Evolutionary conservation across 2,797 vertebrate genomes (phyloP), one percentile per base, ranked within the genome.

Genomic region (Brachyalestes nurse): DNA sequence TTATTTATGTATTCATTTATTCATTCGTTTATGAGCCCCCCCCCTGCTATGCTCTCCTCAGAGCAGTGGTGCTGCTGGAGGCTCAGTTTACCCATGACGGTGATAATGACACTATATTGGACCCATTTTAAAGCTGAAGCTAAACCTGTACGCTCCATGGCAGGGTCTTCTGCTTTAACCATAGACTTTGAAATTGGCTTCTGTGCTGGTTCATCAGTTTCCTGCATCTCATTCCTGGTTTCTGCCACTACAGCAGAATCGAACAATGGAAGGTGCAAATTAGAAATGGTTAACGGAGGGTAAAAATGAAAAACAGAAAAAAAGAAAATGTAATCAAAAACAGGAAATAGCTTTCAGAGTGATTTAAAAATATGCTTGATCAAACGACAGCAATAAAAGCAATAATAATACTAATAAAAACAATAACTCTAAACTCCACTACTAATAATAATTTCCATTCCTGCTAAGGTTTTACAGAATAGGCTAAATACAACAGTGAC

Each of bases 11-110:
- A 57, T 55, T 67, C 14, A 72, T 75, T 75, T 75, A 70, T 78
- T 62, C n/a, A 80, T 77, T 78, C 4, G 28, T 78, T 28, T 82
- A 47, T 47, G 69, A 34, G 38, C 8, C 71, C 53, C 12, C 53
- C 12, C 38, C 55, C 34, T 45, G 40, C 55, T 53, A 23, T 34
- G 40, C 40, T 75, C 38, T 47, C n/a, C 49, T 47, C n/a, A 21
- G 28, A 5, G 9, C 53, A 45, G 38, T 40, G 23, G 61, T 74
- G 69, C 34, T 60, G 71, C 53, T 16, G 42, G 21, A 72, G 71
- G 28, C 47, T 51, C 14, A 53, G 28, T 51, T 66, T 72, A 57
- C 75, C 13, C 45, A 23, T 66, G 70, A 82, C 19, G 67, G 61
- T 2, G 10, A 72, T 12, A n/a, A 82, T 60, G 42, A 19, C 70